These are phyloP conservation scores for Theristus sp. DNA, from an alignment of 2,888 invertebrate species.

Conservation along the genomic window DNA sequence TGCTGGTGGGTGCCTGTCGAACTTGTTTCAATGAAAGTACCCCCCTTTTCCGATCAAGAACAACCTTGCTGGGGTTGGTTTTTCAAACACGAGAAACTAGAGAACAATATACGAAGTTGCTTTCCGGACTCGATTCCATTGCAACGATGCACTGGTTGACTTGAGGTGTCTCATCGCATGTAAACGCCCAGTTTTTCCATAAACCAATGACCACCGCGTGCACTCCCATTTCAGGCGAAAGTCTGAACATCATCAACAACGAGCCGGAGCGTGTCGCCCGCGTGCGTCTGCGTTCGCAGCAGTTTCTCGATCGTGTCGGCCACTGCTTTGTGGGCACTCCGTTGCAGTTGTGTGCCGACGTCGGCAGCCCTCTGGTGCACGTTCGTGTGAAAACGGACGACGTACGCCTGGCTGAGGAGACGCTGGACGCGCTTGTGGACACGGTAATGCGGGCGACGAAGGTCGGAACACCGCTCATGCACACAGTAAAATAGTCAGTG, in stretches of 20 bases:
- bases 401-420: slow-evolving; percentile 9
- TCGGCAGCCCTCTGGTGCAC: slow-evolving; percentile 18
- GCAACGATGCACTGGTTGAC: neutral
- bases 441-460: too few relatives aligned
- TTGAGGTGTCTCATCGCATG: too few relatives aligned
- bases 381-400: too few relatives aligned
- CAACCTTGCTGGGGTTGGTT: too few relatives aligned
- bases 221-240: slow-evolving; percentile 15
- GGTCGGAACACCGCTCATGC: too few relatives aligned
- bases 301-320: slow-evolving; percentile 4
- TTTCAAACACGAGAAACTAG: neutral
- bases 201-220: too few relatives aligned
- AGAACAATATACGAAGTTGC: neutral
- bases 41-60: neutral
- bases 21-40: neutral
- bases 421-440: slow-evolving; percentile 17
- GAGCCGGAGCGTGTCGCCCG: slow-evolving; percentile 18
- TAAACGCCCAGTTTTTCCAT: too few relatives aligned
- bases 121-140: neutral
- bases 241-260: slow-evolving; percentile 21
- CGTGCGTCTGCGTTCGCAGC: slow-evolving; percentile 9
- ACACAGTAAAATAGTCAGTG: too few relatives aligned
- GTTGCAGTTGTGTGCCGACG: too few relatives aligned
- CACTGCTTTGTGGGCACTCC: slow-evolving; percentile 12
- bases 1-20: slow-evolving; percentile 35